Evolutionary conservation across 2,797 vertebrate species (phyloP).

Genomic region (Amazona finschi): DNA sequence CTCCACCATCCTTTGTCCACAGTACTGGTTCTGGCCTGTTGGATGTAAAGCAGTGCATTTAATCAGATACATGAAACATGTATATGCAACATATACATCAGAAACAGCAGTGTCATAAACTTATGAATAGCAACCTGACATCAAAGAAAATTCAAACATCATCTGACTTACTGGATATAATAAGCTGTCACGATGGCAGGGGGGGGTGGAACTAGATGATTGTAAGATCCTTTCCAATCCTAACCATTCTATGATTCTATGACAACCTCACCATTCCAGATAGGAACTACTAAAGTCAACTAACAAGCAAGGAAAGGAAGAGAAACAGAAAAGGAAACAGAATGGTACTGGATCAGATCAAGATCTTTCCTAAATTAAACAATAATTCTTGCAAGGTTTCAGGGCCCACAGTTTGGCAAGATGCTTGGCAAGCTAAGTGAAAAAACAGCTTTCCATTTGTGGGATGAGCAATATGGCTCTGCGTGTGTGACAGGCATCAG

Average conservation of each 20-base stretch:
- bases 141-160: not conserved
- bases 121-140: not conserved
- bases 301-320: not conserved
- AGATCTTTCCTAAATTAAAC: not conserved
- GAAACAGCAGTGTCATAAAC: not conserved
- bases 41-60: slow-evolving; percentile 8
- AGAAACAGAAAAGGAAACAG: not conserved
- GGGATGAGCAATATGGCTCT: not conserved
- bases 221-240: not conserved
- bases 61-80: not conserved
- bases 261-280: not conserved
- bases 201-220: not conserved
- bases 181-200: not conserved
- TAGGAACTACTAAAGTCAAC: not conserved
- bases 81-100: not conserved
- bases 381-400: fast-evolving
- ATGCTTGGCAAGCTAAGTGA: not conserved
- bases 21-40: slow-evolving; percentile 92
- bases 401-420: not conserved
- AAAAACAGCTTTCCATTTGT: not conserved
- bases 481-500: not conserved
- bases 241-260: not conserved
- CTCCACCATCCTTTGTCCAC: slow-evolving; percentile 97
- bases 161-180: not conserved
- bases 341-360: not conserved